Conservation (phyloP, 2,888 invertebrate genomes). For the Chymomyza caudatula region DNA sequence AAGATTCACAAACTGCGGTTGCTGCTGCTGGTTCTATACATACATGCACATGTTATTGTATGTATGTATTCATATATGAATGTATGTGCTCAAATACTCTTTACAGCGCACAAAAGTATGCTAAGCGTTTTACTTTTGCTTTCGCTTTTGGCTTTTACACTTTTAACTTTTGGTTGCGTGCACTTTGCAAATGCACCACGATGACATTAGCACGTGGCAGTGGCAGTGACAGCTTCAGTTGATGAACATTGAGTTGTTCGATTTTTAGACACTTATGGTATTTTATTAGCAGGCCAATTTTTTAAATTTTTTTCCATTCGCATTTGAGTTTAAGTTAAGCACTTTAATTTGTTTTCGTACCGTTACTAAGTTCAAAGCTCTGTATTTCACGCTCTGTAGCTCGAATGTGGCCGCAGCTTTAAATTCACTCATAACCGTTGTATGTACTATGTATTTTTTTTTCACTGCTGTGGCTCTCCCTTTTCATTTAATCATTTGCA, state of each 20-base stretch:
- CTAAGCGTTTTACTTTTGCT: not conserved
- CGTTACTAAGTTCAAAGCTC: too few relatives aligned
- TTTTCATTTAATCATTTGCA: not conserved
- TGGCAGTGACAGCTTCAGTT: not conserved
- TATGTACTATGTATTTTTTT: too few relatives aligned
- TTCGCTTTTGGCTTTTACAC: conserved; percentile 2
- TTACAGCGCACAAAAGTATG: conserved; percentile 1
- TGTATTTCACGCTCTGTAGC: too few relatives aligned
- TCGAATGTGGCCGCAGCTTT: too few relatives aligned
- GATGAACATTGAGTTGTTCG: not conserved
- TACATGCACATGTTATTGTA: not conserved
- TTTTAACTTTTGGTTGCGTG: not conserved
- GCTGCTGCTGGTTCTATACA: too few relatives aligned
- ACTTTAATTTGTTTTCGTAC: too few relatives aligned
- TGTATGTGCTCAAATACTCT: conserved; percentile 4
- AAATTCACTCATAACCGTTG: too few relatives aligned
- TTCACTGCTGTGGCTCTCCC: not conserved
- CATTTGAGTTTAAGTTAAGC: too few relatives aligned
- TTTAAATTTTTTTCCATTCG: too few relatives aligned
- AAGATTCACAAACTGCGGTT: not conserved
- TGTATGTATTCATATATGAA: not conserved
- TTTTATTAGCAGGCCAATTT: too few relatives aligned
- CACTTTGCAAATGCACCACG: not conserved
- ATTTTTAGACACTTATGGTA: too few relatives aligned
- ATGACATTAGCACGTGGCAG: not conserved